These are phyloP conservation scores for Gymnoscelis rufifasciata DNA, from an alignment of 2,888 invertebrate species.

Conservation along the genomic window DNA sequence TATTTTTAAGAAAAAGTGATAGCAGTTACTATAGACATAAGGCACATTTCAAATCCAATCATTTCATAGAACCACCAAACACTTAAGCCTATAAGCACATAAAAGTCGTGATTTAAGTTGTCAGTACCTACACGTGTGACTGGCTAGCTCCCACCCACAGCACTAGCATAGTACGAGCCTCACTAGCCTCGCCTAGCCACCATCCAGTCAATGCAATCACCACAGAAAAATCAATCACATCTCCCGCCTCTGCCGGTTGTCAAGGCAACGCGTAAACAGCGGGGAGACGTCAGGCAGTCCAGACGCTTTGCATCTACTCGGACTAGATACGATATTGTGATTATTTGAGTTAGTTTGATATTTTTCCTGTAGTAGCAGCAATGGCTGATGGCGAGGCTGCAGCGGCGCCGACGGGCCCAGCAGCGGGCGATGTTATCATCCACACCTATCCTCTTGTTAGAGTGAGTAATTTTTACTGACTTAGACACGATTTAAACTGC, in stretches of 20 bases:
- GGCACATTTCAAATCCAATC: no score
- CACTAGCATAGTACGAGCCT: no score
- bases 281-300: constrained; percentile 56
- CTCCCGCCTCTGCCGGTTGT: constrained; percentile 67
- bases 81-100: no score
- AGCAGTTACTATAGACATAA: no score
- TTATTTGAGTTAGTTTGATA: constrained; percentile 16
- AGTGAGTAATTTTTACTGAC: constrained; percentile 81
- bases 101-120: no score
- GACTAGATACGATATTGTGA: constrained; percentile 25
- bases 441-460: constrained; percentile 91
- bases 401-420: constrained; percentile 47
- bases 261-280: constrained; percentile 76
- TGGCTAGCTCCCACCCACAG: background rate
- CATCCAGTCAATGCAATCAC: no score
- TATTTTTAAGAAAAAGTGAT: no score
- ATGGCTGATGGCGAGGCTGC: constrained; percentile 60
- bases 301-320: constrained; percentile 38
- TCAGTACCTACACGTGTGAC: no score
- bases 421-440: constrained; percentile 82
- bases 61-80: no score
- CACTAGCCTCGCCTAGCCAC: no score
- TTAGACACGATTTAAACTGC: no score
- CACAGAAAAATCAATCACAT: constrained; percentile 73
- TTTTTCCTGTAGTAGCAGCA: constrained; percentile 14